These are phyloP conservation scores for Paratrypauchen microcephalus DNA, from an alignment of 2,797 vertebrate species.

Conservation along the genomic window DNA sequence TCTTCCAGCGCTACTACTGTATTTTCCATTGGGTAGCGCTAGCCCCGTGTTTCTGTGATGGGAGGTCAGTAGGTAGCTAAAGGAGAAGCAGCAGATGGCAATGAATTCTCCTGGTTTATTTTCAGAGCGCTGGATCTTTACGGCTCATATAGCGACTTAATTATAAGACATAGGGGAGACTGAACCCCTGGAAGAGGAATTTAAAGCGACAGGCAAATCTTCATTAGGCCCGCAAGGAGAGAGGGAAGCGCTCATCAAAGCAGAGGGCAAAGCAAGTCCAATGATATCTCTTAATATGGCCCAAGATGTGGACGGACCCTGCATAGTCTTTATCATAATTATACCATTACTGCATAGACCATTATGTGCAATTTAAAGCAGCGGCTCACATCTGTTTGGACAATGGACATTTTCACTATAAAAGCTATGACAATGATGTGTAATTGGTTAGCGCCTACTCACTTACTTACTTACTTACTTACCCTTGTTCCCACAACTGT, in stretches of 20 bases:
- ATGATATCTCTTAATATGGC: background rate
- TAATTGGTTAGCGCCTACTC: too few relatives aligned
- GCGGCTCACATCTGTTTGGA: background rate
- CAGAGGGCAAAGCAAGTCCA: slow-evolving; percentile 18
- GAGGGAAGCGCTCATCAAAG: slow-evolving; percentile 27
- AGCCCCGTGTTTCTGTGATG: slow-evolving; percentile 37
- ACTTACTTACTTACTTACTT: too few relatives aligned
- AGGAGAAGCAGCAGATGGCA: slow-evolving; percentile 65
- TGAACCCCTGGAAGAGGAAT: slow-evolving; percentile 64
- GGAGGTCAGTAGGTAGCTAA: slow-evolving; percentile 38
- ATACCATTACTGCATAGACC: background rate
- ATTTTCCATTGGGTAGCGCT: slow-evolving; percentile 21
- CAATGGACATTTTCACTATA: background rate
- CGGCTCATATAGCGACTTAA: slow-evolving; percentile 79
- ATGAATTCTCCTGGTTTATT: slow-evolving; percentile 70
- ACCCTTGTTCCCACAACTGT: too few relatives aligned
- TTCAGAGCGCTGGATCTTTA: slow-evolving; percentile 72
- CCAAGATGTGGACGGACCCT: slow-evolving; percentile 1
- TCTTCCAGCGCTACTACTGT: background rate
- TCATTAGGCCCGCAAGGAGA: slow-evolving; percentile 63
- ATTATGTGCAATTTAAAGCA: background rate
- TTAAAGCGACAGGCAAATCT: slow-evolving; percentile 66
- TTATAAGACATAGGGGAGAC: slow-evolving; percentile 73
- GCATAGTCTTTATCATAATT: background rate
- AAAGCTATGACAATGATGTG: too few relatives aligned